phyloP scores from a whole-genome alignment of 2,888 invertebrate species.

The Drosophila imparisetae region DNA sequence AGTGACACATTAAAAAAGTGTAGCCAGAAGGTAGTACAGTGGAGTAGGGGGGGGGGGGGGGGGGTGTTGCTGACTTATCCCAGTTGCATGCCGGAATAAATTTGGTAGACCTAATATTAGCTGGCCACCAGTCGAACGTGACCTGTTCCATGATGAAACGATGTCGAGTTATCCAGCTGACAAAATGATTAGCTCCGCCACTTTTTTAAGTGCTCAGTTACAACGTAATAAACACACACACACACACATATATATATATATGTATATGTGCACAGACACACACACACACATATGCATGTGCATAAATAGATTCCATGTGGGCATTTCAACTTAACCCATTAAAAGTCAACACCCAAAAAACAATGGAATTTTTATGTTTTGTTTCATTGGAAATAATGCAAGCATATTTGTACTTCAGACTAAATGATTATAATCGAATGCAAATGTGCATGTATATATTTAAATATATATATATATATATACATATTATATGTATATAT shows the following conservation, averaged over 20 bases:
- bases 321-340: background rate
- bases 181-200: constrained; percentile 40
- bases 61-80: background rate
- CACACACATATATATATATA: background rate
- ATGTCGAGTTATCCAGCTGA: constrained; percentile 26
- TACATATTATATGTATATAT: background rate
- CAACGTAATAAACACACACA: background rate
- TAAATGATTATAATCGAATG: background rate
- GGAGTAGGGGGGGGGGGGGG: background rate
- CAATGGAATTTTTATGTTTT: background rate
- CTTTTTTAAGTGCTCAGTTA: constrained; percentile 28
- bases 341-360: background rate
- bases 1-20: constrained; percentile 49
- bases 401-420: background rate
- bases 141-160: constrained; percentile 21
- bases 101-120: constrained; percentile 34
- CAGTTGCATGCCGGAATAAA: constrained; percentile 9
- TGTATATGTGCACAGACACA: background rate
- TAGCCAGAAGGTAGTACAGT: constrained; percentile 31
- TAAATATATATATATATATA: background rate
- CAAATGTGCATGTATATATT: background rate
- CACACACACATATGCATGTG: background rate
- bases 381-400: background rate
- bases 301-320: constrained; percentile 7
- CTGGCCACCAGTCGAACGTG: constrained; percentile 39